Percentiles rank a stretch among this genome's conserved stretches.
These are phyloP conservation scores for Chelon auratus DNA, from an alignment of 2,797 vertebrate genomes.

Conservation along the genomic window DNA sequence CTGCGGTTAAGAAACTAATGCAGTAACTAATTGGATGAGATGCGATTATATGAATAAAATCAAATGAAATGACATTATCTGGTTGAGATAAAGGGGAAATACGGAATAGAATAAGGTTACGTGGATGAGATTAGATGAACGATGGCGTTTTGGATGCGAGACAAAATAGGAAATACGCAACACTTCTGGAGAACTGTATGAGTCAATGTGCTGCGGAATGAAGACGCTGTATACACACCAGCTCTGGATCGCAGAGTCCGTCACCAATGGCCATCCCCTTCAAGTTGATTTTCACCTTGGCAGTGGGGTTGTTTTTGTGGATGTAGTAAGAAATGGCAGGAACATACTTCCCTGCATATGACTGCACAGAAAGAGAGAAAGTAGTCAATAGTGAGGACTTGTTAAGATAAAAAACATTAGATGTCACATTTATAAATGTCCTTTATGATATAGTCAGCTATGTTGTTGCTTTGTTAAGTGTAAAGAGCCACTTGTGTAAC, in stretches of 20 bases:
- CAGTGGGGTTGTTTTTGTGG: slow-evolving; percentile 85
- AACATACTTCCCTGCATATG: slow-evolving; percentile 89
- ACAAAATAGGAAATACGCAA: neutral
- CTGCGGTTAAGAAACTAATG: too few relatives aligned
- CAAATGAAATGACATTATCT: too few relatives aligned
- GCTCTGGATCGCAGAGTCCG: slow-evolving; percentile 89
- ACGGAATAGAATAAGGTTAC: too few relatives aligned
- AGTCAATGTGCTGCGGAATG: neutral
- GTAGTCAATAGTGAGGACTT: neutral
- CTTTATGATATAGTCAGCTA: too few relatives aligned
- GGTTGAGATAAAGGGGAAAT: too few relatives aligned
- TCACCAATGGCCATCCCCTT: slow-evolving; percentile 88
- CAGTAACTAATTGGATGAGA: too few relatives aligned
- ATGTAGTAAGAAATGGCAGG: slow-evolving; percentile 87
- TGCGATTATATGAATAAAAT: too few relatives aligned
- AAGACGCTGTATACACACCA: slow-evolving; percentile 69
- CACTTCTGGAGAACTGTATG: neutral
- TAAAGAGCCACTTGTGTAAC: neutral
- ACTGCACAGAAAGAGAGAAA: slow-evolving; percentile 66
- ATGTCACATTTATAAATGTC: too few relatives aligned
- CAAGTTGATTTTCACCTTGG: slow-evolving; percentile 86
- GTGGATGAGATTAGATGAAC: neutral
- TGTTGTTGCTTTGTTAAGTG: too few relatives aligned
- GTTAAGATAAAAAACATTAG: too few relatives aligned
- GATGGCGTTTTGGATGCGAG: neutral